A percentile compares a stretch with the other conserved stretches of the same genome.
Evolutionary conservation across 92 coral and sea anemone species (phyloP).

Genomic region (Actinostola sp.): DNA sequence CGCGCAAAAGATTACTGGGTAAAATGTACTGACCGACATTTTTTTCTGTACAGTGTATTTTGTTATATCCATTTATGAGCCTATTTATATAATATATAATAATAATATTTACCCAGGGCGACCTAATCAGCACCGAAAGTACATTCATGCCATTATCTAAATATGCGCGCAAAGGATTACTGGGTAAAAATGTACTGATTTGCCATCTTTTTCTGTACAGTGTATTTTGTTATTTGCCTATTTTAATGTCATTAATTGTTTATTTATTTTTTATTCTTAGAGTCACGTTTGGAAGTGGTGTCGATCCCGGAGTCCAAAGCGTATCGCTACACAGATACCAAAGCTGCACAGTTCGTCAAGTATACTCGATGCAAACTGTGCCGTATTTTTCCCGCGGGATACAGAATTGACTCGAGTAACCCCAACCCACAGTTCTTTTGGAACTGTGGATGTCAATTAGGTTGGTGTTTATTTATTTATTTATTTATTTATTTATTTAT

Average conservation of each 20-base stretch:
- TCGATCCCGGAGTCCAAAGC: conserved; percentile 81
- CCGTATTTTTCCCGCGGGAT: conserved; percentile 83
- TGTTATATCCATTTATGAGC: too few relatives aligned
- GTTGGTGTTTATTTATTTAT: conserved; percentile 29
- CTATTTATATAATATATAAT: too few relatives aligned
- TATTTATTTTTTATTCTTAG: conserved; percentile 17
- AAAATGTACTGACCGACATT: too few relatives aligned
- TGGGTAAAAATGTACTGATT: too few relatives aligned
- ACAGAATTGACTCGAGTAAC: conserved; percentile 87
- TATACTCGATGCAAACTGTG: conserved; percentile 78
- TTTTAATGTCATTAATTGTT: neutral
- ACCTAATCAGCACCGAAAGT: too few relatives aligned
- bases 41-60: too few relatives aligned
- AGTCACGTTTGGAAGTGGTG: conserved; percentile 61
- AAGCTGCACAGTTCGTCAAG: conserved; percentile 72
- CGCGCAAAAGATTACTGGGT: too few relatives aligned
- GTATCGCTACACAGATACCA: conserved; percentile 71
- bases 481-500: too few relatives aligned
- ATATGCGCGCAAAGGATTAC: too few relatives aligned
- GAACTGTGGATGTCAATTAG: conserved; percentile 90
- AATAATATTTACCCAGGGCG: too few relatives aligned
- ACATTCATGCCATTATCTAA: too few relatives aligned
- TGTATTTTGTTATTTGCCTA: neutral
- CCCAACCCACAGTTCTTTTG: conserved; percentile 84
- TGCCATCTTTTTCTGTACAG: too few relatives aligned